Conservation (phyloP, 2,113 vertebrate species). For the Podiceps cristatus region DNA sequence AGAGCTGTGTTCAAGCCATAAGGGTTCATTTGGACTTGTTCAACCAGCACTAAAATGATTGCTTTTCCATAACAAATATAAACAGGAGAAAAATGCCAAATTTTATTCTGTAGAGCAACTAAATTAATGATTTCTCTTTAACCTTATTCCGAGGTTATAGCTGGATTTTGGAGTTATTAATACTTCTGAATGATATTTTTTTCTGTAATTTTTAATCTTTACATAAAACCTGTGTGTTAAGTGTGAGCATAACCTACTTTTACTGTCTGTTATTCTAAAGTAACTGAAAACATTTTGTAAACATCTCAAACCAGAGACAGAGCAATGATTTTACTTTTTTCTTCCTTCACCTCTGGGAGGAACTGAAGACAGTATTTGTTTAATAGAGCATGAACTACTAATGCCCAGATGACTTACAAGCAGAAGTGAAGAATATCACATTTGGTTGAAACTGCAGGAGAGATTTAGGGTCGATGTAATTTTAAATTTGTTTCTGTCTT, state of each 20-base stretch:
- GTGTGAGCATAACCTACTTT: not conserved
- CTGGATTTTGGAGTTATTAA: constrained; percentile 9
- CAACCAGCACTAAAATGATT: constrained; percentile 41
- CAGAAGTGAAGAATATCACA: not conserved
- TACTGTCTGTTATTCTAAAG: not conserved
- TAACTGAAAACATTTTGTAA: not conserved
- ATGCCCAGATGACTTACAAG: not conserved
- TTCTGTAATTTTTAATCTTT: not conserved
- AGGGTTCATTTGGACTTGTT: constrained; percentile 53
- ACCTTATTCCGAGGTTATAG: not conserved
- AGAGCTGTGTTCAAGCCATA: constrained; percentile 34
- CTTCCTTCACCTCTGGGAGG: not conserved
- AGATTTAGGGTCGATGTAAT: not conserved
- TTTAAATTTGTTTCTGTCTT: constrained; percentile 12
- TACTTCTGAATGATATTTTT: not conserved
- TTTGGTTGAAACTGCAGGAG: not conserved
- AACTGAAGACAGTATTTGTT: not conserved
- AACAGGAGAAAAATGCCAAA: constrained; percentile 49
- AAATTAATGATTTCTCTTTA: constrained; percentile 8
- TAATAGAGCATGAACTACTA: not conserved
- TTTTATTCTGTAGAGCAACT: constrained; percentile 14
- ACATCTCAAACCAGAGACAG: not conserved
- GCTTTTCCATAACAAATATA: constrained; percentile 62
- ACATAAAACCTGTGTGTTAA: not conserved
- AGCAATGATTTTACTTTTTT: not conserved